Evolutionary conservation across 2,888 invertebrate genomes (phyloP), one percentile per base, ranked within the genome.

Genomic region (Lochmaea capreae): DNA sequence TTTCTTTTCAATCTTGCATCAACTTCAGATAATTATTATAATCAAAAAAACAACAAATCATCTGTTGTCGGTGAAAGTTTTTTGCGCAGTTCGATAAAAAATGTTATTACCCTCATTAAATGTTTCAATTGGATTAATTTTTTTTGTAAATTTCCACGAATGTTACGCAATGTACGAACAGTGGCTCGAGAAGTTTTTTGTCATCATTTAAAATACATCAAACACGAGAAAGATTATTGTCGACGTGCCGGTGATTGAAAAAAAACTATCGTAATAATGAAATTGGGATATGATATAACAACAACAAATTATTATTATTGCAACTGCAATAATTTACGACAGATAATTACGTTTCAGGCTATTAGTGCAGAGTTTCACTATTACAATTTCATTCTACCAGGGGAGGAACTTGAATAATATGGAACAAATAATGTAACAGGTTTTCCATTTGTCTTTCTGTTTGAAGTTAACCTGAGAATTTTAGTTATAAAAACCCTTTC

Each of bases 261-360:
- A 46, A 22, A 22, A 22, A 42, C 4, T 3, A 11, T 46, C 46
- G 16, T 54, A 9, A 9, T 18, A 54, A 18, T 18, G 10, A 54
- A 54, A 54, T 54, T 54, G 54, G 54, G 54, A 54, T 18, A 54
- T 54, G 16, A 54, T 54, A 54, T 54, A 54, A 54, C 54, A 18
- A 3, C 3, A 16, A 18, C 16, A 18, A 16, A 54, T 54, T 18
- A 54, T 16, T 10, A 18, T 54, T 54, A 16, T 16, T 16, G 18
- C 54, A 54, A 54, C 16, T 54, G 8, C 54, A 18, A 9, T 49
- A 5, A 14, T 49, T 14, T 8, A 49, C 12, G n/a, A 1, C n/a
- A 0, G 43, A n/a, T 52, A 52, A n/a, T 52, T 52, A 54, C 54
- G 16, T 54, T 54, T 16, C 52, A 54, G 2, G 52, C 52, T 16